These are phyloP conservation scores for Erpobdella octoculata DNA, from an alignment of 2,888 invertebrate species.

Conservation along the genomic window DNA sequence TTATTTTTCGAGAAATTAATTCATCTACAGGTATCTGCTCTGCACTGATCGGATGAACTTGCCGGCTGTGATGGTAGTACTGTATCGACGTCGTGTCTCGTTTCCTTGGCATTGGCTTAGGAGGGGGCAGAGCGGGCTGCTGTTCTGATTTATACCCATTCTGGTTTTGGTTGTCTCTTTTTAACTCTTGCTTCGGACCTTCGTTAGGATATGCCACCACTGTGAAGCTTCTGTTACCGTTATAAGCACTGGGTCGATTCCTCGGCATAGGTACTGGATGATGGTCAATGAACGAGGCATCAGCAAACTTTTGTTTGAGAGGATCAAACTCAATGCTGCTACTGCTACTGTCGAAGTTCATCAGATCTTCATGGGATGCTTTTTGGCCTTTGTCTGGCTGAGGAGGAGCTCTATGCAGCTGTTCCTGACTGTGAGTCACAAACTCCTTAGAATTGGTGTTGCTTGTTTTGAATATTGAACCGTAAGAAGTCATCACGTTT, in stretches of 20 bases:
- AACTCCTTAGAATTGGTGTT: neutral
- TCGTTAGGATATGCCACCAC: too few species aligned
- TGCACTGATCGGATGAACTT: neutral
- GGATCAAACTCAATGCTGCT: slow-evolving; percentile 31
- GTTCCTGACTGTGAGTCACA: neutral
- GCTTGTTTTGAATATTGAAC: neutral
- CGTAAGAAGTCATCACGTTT: neutral
- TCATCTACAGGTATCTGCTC: neutral
- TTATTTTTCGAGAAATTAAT: neutral
- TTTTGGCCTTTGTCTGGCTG: neutral
- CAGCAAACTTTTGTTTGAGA: slow-evolving; percentile 8
- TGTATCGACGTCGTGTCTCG: neutral
- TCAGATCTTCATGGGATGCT: slow-evolving; percentile 10
- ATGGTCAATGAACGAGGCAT: neutral
- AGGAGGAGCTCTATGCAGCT: neutral
- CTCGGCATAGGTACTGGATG: neutral
- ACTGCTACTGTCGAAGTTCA: slow-evolving; percentile 16
- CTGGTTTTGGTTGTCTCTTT: neutral
- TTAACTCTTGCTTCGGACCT: neutral
- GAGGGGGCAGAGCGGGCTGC: neutral
- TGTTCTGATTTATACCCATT: neutral
- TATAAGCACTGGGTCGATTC: neutral
- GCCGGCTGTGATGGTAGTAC: neutral
- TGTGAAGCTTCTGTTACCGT: too few species aligned
- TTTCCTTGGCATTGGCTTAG: neutral